Evolutionary conservation across 2,888 invertebrate genomes (phyloP), one percentile per base, ranked within the genome.

Genomic region (Meteorus cinctellus): DNA sequence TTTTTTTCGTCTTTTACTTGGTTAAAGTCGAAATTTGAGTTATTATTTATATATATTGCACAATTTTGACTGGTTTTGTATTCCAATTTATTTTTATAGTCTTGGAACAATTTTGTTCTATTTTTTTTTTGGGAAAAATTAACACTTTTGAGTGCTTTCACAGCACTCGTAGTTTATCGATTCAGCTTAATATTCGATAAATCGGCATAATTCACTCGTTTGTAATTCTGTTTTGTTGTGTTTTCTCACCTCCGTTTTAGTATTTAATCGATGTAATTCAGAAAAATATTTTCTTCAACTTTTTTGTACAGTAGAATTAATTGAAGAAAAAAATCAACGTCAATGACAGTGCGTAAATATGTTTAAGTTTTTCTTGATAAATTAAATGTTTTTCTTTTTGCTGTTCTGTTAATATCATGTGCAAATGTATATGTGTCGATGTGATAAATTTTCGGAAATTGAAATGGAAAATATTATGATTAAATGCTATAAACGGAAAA

Each of bases 381-480:
- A 16, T 55, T 55, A 24, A 24, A 24, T 24, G 3, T 55, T 6
- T 4, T 55, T 55, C 6, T 55, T 19, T 0, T 55, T 55, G 51
- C 2, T 8, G 5, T n/a, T n/a, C 2, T 8, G 5, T n/a, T n/a
- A 48, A n/a, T 3, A 16, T 4, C n/a, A 2, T 19, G 19, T 55
- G 19, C 1, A 1, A 6, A 55, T 24, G 6, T 19, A 55, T 55
- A 2, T 55, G 41, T 41, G 8, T 1, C 8, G 41, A 2, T 41
- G 12, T 12, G 12, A 72, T 48, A n/a, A 24, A 19, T 8, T 55
- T 55, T 6, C 10, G 6, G 19, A 55, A n/a, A 55, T 55, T 55
- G n/a, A 19, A 19, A 55, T 55, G 24, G 55, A 55, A 19, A 55
- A 24, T 71, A 76, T 70, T 31, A 55, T 55, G 19, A 55, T 55